Base-by-base conservation (phyloP, 2,797 vertebrate genomes). In the Acestrorhynchus altus region DNA sequence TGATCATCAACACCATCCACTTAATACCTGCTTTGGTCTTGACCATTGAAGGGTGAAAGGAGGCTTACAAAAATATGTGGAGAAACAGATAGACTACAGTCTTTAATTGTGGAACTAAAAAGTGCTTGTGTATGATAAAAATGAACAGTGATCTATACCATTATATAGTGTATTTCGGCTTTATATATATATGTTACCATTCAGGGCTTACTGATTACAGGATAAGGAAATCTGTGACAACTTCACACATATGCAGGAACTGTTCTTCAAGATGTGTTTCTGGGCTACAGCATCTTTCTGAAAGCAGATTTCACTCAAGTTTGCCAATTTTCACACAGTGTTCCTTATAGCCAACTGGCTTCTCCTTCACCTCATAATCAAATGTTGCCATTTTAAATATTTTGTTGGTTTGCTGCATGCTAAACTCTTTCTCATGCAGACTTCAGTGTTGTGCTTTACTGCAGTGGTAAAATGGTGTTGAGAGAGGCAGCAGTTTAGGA, bases 391-490 rank as follows among this genome's bases (percentile, higher is more conserved):
- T 20, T 65, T 54, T 65, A 42, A 15, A 54, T 65, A 13, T 52
- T 52, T 26, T 1, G 22, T 15, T 52, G 46, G 20, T 31, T 24
- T 54, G 22, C 22, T 64, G 8, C 18, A 28, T 8, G 4, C n/a
- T 8, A 1, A 39, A 7, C 15, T 39, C 35, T 20, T 22, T 42
- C 15, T 54, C 44, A 71, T 26, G 52, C 46, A 12, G 35, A 7
- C 26, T 68, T 13, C 6, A 68, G 22, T 16, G 46, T n/a, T 13
- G 47, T 42, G 31, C 16, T 64, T 46, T 57, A 49, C 63, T 52
- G 31, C 44, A 42, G 18, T 18, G 22, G 16, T 73, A 35, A 76
- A 61, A 59, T 75, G 28, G 71, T 67, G 68, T 22, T 15, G 15
- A 18, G 16, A 18, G 40, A 67, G 24, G n/a, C n/a, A n/a, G n/a